Evolutionary conservation across 2,113 vertebrate genomes (phyloP).

Genomic region (Caranx melampygus): DNA sequence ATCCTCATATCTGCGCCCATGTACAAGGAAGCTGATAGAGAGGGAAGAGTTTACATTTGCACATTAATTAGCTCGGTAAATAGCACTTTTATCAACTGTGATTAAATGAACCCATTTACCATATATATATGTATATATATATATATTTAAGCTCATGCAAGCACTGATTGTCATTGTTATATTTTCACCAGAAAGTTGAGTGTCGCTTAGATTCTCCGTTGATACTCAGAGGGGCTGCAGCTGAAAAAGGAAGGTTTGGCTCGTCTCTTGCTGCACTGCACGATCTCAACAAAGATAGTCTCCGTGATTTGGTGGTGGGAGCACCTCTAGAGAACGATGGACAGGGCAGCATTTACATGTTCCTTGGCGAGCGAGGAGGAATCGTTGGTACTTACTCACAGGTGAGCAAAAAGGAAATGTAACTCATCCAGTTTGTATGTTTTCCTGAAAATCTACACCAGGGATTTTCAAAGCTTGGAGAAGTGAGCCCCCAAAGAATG

Average conservation of each 20-base stretch:
- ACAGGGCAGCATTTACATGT: slow-evolving; percentile 84
- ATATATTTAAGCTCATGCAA: not conserved
- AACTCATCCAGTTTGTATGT: not conserved
- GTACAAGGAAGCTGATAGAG: slow-evolving; percentile 75
- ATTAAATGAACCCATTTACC: not conserved
- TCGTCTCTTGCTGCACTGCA: slow-evolving; percentile 78
- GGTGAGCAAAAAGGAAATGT: slow-evolving; percentile 52
- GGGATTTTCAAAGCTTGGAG: no score
- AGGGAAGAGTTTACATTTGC: slow-evolving; percentile 86
- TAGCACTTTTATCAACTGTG: not conserved
- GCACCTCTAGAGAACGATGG: slow-evolving; percentile 81
- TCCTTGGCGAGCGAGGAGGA: slow-evolving; percentile 55
- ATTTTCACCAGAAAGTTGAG: slow-evolving; percentile 41
- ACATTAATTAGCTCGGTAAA: slow-evolving; percentile 59
- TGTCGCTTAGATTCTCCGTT: slow-evolving; percentile 43
- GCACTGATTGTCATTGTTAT: slow-evolving; percentile 6
- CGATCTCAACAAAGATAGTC: slow-evolving; percentile 76
- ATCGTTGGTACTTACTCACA: slow-evolving; percentile 74
- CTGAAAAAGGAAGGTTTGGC: slow-evolving; percentile 77
- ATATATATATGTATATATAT: not conserved
- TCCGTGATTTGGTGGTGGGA: slow-evolving; percentile 80
- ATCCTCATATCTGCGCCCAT: slow-evolving; percentile 87
- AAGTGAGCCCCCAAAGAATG: no score
- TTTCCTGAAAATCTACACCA: not conserved
- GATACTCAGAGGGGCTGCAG: slow-evolving; percentile 65